Evolutionary conservation across 1,140 invertebrate genomes (phyloP).

Genomic region (Euwallacea similis): DNA sequence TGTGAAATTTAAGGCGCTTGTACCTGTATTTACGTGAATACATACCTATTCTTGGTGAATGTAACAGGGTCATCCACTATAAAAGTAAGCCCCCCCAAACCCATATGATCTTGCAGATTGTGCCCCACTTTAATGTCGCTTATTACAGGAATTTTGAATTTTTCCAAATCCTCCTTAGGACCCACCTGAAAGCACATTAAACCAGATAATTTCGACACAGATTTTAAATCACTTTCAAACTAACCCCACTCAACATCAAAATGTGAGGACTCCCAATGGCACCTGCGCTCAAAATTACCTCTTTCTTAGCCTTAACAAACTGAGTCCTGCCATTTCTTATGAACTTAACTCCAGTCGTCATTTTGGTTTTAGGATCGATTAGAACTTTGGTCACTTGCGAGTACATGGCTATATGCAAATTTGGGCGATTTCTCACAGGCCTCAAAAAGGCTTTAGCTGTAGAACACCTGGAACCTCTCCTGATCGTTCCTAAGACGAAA

Average conservation of each 20-base stretch:
- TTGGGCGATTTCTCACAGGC: conserved; percentile 74
- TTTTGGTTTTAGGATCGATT: conserved; percentile 66
- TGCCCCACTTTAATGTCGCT: conserved; percentile 77
- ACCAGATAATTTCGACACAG: not conserved
- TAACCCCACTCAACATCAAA: conserved; percentile 85
- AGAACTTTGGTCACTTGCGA: conserved; percentile 74
- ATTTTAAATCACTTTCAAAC: not conserved
- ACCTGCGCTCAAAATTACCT: conserved; percentile 81
- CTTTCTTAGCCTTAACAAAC: conserved; percentile 68
- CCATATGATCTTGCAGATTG: conserved; percentile 84
- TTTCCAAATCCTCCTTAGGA: conserved; percentile 73
- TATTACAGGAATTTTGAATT: conserved; percentile 74
- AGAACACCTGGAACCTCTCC: conserved; percentile 83
- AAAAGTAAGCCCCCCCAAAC: conserved; percentile 80
- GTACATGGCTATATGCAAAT: conserved; percentile 80
- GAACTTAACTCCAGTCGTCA: conserved; percentile 78
- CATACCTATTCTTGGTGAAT: conserved; percentile 65
- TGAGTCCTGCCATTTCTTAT: conserved; percentile 65
- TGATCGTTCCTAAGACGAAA: conserved; percentile 64
- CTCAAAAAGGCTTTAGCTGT: conserved; percentile 86
- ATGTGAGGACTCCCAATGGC: conserved; percentile 80
- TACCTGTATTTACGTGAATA: not conserved
- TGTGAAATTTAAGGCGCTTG: too few species aligned
- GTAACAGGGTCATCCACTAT: conserved; percentile 78
- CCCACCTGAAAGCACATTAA: conserved; percentile 60